phyloP scores from a whole-genome alignment of 2,113 vertebrate species.

The Emydocephalus ijimae region DNA sequence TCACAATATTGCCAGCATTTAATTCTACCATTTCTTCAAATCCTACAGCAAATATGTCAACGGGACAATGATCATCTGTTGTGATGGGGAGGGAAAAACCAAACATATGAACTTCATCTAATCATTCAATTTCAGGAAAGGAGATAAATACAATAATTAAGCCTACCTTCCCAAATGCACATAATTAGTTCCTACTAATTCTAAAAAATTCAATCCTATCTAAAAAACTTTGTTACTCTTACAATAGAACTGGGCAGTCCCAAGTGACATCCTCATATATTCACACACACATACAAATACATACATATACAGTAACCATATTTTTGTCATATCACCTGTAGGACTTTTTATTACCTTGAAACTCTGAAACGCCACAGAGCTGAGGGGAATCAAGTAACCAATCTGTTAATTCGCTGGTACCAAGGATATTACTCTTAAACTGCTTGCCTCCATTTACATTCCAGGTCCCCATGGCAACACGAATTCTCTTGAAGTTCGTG shows the following conservation, averaged over 20 bases:
- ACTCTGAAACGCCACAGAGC: constrained; percentile 60
- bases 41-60: constrained; percentile 79
- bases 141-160: background rate
- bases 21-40: constrained; percentile 84
- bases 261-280: background rate
- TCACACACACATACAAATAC: background rate
- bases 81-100: constrained; percentile 31
- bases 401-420: constrained; percentile 70
- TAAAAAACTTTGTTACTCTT: background rate
- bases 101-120: constrained; percentile 39
- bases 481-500: constrained; percentile 69
- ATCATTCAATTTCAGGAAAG: constrained; percentile 27
- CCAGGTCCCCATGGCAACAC: constrained; percentile 75
- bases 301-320: background rate
- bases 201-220: too few relatives aligned
- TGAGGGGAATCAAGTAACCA: constrained; percentile 77
- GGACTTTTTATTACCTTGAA: constrained; percentile 64
- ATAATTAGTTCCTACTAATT: background rate
- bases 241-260: background rate
- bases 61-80: constrained; percentile 66
- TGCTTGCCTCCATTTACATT: constrained; percentile 80
- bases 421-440: constrained; percentile 75
- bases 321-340: background rate
- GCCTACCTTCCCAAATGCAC: background rate
- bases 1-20: constrained; percentile 80